Evolutionary conservation across 2,797 vertebrate species (phyloP), one percentile per base, ranked within the genome.

Genomic region (Telmatherina bonti): DNA sequence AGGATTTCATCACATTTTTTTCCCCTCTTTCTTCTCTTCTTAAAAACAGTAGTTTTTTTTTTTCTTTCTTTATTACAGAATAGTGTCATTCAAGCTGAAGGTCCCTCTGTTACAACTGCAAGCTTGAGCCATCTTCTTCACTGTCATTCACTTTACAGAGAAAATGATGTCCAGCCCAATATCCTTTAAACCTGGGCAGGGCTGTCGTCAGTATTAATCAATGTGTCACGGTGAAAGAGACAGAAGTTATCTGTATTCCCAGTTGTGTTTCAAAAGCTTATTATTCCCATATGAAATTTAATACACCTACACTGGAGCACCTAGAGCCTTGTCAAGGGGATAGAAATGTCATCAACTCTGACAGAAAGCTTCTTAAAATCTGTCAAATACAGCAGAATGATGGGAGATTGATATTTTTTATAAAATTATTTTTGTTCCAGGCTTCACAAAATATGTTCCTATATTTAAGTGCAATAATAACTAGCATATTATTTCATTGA

Each of bases 311-410:
- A 82, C 29, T 73, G 31, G 62, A 67, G 74, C 65, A 72, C 56
- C 71, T 84, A 60, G 88, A 90, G 89, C 88, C 90, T 93, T 93
- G 88, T 87, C 86, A 86, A 43, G 83, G 64, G 85, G 85, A 80
- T 80, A 60, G 61, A 85, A 86, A 88, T 90, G 76, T 76, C 74
- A 90, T 92, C 72, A 85, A 74, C 69, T 76, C 75, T 82, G 78
- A 79, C 86, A 87, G 84, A 47, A 78, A 16, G 61, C 69, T 72
- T 78, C 81, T 81, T 68, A 56, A 81, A 74, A 73, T 87, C 79
- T 85, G 81, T 88, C 76, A 73, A 75, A 75, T 74, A 30, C 69
- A 85, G 81, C 85, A 70, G 71, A 20, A 65, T 53, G 51, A 84
- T 77, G 61, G 51, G 38, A 45, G 53, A 41, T 58, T 62, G 64